Base-by-base conservation (phyloP, 1,140 invertebrate species). In the Leptinotarsa texana region DNA sequence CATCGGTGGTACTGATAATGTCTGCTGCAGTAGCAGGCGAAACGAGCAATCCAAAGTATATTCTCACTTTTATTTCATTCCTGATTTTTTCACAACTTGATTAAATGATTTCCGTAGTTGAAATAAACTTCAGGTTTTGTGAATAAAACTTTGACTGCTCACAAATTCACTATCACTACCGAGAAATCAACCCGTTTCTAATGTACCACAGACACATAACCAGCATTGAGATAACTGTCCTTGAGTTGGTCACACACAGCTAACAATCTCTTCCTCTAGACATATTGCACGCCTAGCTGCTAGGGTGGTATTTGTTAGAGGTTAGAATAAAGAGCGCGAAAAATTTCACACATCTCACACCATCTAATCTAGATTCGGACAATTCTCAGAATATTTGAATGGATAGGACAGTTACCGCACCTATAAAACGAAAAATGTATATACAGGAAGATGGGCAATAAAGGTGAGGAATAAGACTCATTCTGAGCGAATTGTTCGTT, bases 201-300 rank as follows among this genome's bases (percentile, higher is more conserved):
- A 11, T 33, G 33, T 8, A 8, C 8, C 6, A 57, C 13, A 57
- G 51, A 57, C 51, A 17, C 51, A 15, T 57, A 57, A n/a, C 51
- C 51, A 13, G 15, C 51, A 65, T 65, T 65, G 13, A 62, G 6
- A 15, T n/a, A 65, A 65, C 63, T 65, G 4, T 27, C 21, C 63
- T 65, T 18, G 2, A 65, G 18, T 65, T 65, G 63, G 1, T 22
- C 51, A 51, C 48, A 70, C 69, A 70, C 69, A 21, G 47, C 21
- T 57, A 70, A 70, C 69, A 70, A 24, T 70, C 69, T 51, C 74
- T 73, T 69, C 71, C 61, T 72, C 73, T 78, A 79, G 78, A 74
- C 75, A 76, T 76, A 79, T 67, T 79, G 78, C 78, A 79, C 78
- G 78, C 74, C 71, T 79, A 79, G 78, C 68, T 75, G 75, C 75